These are phyloP conservation scores for Ceratosolen solmsi DNA, from an alignment of 1,140 invertebrate species.

Conservation along the genomic window DNA sequence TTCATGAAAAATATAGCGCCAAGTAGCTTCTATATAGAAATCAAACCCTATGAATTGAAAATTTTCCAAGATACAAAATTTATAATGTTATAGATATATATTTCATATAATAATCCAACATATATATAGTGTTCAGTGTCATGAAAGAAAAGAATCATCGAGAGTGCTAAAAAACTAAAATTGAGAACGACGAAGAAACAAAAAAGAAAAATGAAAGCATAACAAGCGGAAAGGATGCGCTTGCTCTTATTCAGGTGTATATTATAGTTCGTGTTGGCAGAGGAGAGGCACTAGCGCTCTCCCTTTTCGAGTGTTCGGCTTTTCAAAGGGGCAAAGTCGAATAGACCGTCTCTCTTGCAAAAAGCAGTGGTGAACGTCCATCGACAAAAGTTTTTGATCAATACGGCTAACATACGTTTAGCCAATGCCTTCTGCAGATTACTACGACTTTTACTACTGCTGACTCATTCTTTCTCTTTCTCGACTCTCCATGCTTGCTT, in stretches of 20 bases:
- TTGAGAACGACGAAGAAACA: background rate
- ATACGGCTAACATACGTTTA: slow-evolving; percentile 19
- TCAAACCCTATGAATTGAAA: too few species aligned
- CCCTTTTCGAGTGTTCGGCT: slow-evolving; percentile 1
- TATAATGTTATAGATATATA: too few species aligned
- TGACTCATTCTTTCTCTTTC: background rate
- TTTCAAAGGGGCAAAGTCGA: slow-evolving; percentile 42
- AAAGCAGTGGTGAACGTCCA: background rate
- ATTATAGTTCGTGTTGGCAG: slow-evolving; percentile 34
- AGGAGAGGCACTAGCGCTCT: background rate
- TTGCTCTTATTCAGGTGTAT: slow-evolving; percentile 29
- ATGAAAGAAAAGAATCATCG: too few species aligned
- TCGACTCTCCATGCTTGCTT: slow-evolving; percentile 9
- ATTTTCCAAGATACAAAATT: too few species aligned
- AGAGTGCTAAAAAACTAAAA: too few species aligned
- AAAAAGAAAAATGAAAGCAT: background rate
- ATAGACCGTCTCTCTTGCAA: slow-evolving; percentile 2
- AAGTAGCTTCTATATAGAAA: too few species aligned
- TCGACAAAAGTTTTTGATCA: slow-evolving; percentile 49
- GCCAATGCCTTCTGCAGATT: slow-evolving; percentile 38
- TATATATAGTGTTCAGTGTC: too few species aligned
- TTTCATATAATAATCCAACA: too few species aligned
- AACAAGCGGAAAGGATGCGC: slow-evolving; percentile 40
- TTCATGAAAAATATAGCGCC: too few species aligned
- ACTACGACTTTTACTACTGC: slow-evolving; percentile 32